Evolutionary conservation across 2,888 invertebrate genomes (phyloP), one percentile per base, ranked within the genome.

Genomic region (Laspeyria flexula): DNA sequence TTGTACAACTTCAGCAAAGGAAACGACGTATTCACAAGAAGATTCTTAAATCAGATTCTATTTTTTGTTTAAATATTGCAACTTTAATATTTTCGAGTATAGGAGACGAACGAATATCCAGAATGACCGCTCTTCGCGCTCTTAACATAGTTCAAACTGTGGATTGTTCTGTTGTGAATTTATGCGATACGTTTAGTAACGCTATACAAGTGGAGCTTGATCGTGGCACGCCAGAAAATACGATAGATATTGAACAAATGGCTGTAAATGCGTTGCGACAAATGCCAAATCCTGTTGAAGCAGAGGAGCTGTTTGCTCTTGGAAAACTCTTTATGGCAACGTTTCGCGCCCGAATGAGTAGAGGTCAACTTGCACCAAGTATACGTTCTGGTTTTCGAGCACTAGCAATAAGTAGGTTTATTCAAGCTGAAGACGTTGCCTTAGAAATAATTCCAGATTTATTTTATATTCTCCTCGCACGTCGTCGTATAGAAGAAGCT

Each of bases 401-500:
- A 3, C 70, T 93, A 34, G 79, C 84, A 7, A 71, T 93, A 0
- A 92, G 91, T 65, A 81, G 85, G 29, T 88, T 86, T 51, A 75
- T 93, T 18, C 79, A 84, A 65, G 91, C 90, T 12, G 77, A 86
- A 58, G 79, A 79, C 41, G 73, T 92, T 29, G 79, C 88, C 35
- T 55, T 89, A 30, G 88, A 90, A 41, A 83, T 93, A 10, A 82
- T 92, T 58, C 92, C 93, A 1, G 86, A 89, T 43, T 60, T 93
- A 29, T 88, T 90, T 64, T 92, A 90, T 43, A 69, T 86, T 40
- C 70, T 93, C 51, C 62, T 93, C 10, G 57, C 85, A 12, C 82
- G 89, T 13, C 83, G 92, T 58, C 86, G 90, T 39, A 82, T 94
- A 58, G 77, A 83, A 60, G 93, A 93, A 74, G 89, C 93, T 1